Percentiles rank a stretch among this genome's conserved stretches.
phyloP scores from a whole-genome alignment of 2,797 vertebrate species.

The Clarias pachynema region DNA sequence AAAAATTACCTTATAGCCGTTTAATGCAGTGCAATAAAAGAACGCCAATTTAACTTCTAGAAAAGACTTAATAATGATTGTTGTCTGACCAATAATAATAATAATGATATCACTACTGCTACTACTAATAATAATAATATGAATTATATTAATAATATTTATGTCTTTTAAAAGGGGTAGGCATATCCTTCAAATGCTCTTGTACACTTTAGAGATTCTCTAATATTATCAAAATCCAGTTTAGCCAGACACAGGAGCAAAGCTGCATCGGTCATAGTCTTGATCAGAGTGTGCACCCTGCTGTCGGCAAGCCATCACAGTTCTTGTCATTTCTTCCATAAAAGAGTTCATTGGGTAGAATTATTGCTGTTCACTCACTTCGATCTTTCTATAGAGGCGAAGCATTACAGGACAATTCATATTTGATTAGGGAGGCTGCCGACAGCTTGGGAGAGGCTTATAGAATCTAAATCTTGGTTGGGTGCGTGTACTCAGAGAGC shows the following conservation, averaged over 20 bases:
- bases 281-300: constrained; percentile 30
- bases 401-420: constrained; percentile 50
- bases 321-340: constrained; percentile 43
- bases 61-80: not conserved
- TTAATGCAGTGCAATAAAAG: not conserved
- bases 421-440: constrained; percentile 52
- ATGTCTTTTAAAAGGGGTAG: not conserved
- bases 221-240: constrained; percentile 13
- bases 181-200: not conserved
- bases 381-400: constrained; percentile 39
- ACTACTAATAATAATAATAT: too few species aligned
- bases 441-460: constrained; percentile 24
- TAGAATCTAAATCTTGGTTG: constrained; percentile 41
- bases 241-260: constrained; percentile 7
- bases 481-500: constrained; percentile 16
- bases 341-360: constrained; percentile 53
- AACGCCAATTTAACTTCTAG: not conserved
- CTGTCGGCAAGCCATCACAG: constrained; percentile 39
- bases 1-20: not conserved
- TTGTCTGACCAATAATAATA: not conserved
- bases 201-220: constrained; percentile 3
- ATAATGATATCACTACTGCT: too few species aligned
- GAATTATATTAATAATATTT: too few species aligned
- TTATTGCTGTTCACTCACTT: constrained; percentile 54
- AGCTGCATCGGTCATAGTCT: constrained; percentile 14